Conservation (phyloP, 2,113 vertebrate genomes). For the Vimba vimba region DNA sequence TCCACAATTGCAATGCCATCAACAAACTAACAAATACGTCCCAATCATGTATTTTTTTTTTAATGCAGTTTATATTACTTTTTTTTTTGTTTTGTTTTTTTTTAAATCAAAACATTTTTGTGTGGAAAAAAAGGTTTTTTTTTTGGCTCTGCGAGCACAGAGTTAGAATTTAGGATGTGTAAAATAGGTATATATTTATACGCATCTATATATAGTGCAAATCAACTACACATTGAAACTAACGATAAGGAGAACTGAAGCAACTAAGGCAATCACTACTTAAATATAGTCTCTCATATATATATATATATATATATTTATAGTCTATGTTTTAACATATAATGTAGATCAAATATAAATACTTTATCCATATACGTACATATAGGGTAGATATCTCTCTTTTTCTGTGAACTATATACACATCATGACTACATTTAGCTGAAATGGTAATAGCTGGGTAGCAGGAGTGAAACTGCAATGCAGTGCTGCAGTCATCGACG, state of each 20-base stretch:
- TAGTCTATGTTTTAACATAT: slow-evolving; percentile 4
- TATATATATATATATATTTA: slow-evolving; percentile 65
- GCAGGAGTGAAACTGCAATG: slow-evolving; percentile 60
- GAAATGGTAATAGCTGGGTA: slow-evolving; percentile 72
- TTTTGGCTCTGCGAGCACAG: slow-evolving; percentile 57
- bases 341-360: slow-evolving; percentile 79
- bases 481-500: slow-evolving; percentile 24
- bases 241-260: slow-evolving; percentile 39
- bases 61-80: slow-evolving; percentile 28
- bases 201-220: slow-evolving; percentile 70
- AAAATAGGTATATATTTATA: slow-evolving; percentile 70
- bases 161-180: slow-evolving; percentile 63
- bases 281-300: slow-evolving; percentile 72
- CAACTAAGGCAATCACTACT: slow-evolving; percentile 73
- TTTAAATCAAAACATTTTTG: slow-evolving; percentile 50
- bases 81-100: slow-evolving; percentile 39
- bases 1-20: background rate
- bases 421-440: slow-evolving; percentile 65
- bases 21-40: slow-evolving; percentile 46
- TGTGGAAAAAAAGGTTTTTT: background rate
- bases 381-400: slow-evolving; percentile 63
- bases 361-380: slow-evolving; percentile 76
- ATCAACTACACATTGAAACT: slow-evolving; percentile 69
- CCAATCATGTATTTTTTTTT: slow-evolving; percentile 50
- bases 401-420: slow-evolving; percentile 78